A percentile compares a stretch with the other conserved stretches of the same genome.
These are phyloP conservation scores for Enteromius mattozi DNA, from an alignment of 2,797 vertebrate species.

Conservation along the genomic window DNA sequence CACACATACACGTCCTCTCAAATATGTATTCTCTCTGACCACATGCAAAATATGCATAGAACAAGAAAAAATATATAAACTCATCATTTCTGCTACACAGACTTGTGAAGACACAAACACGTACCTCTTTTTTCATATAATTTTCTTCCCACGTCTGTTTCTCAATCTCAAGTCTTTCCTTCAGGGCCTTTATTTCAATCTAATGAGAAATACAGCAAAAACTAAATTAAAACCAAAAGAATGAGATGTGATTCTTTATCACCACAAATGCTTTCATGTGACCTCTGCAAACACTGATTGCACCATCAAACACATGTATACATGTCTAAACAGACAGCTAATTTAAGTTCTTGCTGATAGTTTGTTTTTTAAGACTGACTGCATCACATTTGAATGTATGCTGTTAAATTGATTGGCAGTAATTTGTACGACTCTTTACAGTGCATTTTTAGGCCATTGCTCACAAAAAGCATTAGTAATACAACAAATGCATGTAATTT, in stretches of 20 bases:
- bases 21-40: neutral
- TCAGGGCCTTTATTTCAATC: slow-evolving; percentile 86
- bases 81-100: neutral
- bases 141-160: slow-evolving; percentile 90
- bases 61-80: neutral
- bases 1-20: neutral
- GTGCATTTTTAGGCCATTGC: neutral
- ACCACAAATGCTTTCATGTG: neutral
- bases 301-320: neutral
- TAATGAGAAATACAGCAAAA: slow-evolving; percentile 62
- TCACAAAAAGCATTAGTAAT: neutral
- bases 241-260: neutral
- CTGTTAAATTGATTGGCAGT: neutral
- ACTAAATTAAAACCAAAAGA: neutral
- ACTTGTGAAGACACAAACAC: slow-evolving; percentile 15
- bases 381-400: neutral
- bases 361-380: neutral
- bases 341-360: neutral
- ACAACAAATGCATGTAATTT: neutral
- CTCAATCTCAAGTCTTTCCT: slow-evolving; percentile 85
- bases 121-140: slow-evolving; percentile 91
- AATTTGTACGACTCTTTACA: neutral
- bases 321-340: neutral
- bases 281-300: neutral
- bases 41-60: neutral